Evolutionary conservation across 2,888 invertebrate genomes (phyloP), one percentile per base, ranked within the genome.

Genomic region (Blastobasis lacticolella): DNA sequence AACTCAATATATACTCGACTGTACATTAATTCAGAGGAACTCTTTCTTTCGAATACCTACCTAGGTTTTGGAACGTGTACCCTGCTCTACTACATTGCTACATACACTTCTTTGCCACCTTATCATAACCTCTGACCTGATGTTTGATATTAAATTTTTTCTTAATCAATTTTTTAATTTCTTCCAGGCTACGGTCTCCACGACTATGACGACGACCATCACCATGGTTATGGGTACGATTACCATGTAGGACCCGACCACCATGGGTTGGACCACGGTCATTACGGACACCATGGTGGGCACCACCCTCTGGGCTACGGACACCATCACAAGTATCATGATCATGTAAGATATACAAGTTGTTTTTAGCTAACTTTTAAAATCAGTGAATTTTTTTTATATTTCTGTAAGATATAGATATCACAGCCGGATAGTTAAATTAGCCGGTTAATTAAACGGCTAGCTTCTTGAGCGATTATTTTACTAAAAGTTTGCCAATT

Each of bases 131-230:
- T 23, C 23, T 23, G 23, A 23, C 23, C 23, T 23, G 1, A 23
- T 23, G 23, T 23, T 23, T 23, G 2, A 23, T n/a, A 23, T 23
- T 23, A 23, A 23, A 23, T 1, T 23, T 23, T 40, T 8, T 40
- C 6, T 40, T 6, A 3, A 40, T 8, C 1, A 40, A 40, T 1
- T 3, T 6, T n/a, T 47, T 38, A 10, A 44, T 54, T 23, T 56
- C n/a, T 60, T 63, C 37, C 63, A 85, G 86, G 78, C 4, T 83
- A 83, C 46, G 64, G 71, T 9, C 42, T 73, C 36, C 74, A 72
- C 23, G 85, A 82, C 46, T 84, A 81, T 56, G 87, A 87, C 38
- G 85, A 82, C 37, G 58, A 61, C 8, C 73, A 77, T 36, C 74
- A 75, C 52, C 72, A 74, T 49, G 69, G 66, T 5, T 69, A 75